Evolutionary conservation across 2,888 invertebrate species (phyloP), one percentile per base, ranked within the genome.

Genomic region (Tipula confusa): DNA sequence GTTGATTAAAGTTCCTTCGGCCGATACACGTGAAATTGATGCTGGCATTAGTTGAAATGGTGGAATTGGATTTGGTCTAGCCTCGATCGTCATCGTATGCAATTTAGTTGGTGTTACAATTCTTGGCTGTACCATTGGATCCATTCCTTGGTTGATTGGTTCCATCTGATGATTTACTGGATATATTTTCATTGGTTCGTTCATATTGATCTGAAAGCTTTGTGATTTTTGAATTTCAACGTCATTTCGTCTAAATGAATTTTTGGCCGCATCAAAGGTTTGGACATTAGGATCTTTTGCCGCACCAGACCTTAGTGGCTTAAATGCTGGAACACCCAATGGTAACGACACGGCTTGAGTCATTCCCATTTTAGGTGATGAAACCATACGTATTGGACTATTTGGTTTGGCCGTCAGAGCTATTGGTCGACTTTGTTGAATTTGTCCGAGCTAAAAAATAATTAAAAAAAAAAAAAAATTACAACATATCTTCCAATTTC

Each of bases 291-390:
- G 29, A 2, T 80, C 80, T 80, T 29, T 79, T 28, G 9, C 13
- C 0, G 5, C 80, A 6, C n/a, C 80, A 0, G 64, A 24, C 11
- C 95, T 95, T 85, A 96, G 91, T 0, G 96, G 96, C 87, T 92
- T 94, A 89, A 96, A 96, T 0, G 95, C 93, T 36, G 96, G 96
- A 7, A 96, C 93, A 7, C 92, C 92, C 89, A 92, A 89, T 1
- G 91, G 91, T 86, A 92, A 88, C 0, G 92, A 91, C 83, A 92
- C 91, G 0, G 91, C 92, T 88, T 92, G 89, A 13, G 92, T 88
- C 89, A 90, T 89, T 0, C 80, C 80, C 18, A 84, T 83, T 18
- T 43, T 79, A 18, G 84, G 43, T 6, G 84, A 86, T 84, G 31
- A 84, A 18, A 5, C 85, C 85, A 36, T 86, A 84, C 4, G 86